phyloP scores from a whole-genome alignment of 2,113 vertebrate species.

The Coptodon bakossiorum region DNA sequence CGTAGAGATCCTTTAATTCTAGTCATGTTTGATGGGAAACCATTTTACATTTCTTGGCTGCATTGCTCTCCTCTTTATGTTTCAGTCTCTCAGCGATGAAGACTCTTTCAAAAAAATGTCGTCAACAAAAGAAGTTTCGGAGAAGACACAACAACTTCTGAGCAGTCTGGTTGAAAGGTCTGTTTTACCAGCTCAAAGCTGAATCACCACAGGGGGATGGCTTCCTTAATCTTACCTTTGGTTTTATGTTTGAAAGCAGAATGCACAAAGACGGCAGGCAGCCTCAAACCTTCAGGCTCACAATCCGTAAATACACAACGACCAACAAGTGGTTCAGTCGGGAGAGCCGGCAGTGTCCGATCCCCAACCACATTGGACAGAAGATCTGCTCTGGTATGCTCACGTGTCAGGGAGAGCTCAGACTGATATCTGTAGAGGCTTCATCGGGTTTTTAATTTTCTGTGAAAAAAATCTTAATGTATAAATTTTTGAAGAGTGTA shows the following conservation, averaged over 20 bases:
- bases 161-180: constrained; percentile 78
- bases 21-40: background rate
- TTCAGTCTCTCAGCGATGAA: constrained; percentile 89
- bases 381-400: constrained; percentile 73
- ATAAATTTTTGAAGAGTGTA: fast-evolving
- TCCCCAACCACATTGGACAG: constrained; percentile 76
- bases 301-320: constrained; percentile 66
- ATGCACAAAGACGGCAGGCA: constrained; percentile 79
- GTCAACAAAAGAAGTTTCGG: constrained; percentile 71
- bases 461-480: background rate
- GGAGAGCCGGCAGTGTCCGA: constrained; percentile 83
- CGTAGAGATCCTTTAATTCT: background rate
- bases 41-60: background rate
- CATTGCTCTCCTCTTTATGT: background rate
- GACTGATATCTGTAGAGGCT: fast-evolving
- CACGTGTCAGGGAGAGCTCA: background rate
- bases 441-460: background rate
- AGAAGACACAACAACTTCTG: constrained; percentile 80
- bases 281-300: constrained; percentile 79
- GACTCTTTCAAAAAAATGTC: constrained; percentile 88
- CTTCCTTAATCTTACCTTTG: background rate
- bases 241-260: constrained; percentile 53
- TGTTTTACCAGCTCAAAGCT: background rate
- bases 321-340: constrained; percentile 71
- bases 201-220: background rate